Base-by-base conservation (phyloP, 2,113 vertebrate genomes). In the Tor tambroides region DNA sequence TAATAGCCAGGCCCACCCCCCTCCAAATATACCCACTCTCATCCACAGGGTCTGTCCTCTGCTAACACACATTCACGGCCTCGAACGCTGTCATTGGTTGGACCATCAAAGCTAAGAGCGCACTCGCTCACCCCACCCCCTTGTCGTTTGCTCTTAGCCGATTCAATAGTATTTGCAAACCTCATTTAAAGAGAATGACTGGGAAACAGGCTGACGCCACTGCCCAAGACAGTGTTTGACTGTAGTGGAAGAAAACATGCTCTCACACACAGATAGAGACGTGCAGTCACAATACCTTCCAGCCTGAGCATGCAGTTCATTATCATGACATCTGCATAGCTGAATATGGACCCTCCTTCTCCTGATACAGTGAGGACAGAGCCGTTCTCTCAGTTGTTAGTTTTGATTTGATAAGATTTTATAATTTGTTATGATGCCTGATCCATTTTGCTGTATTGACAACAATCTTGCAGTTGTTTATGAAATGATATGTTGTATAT, bases 1-100 rank as follows among this genome's bases (percentile, higher is more conserved):
- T 94, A 93, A 91, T 85, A 91, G 86, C 86, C 76, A 74, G 84
- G 75, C 85, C 89, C 86, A 46, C 86, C 83, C 78, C 81, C 84
- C 63, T 63, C 71, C 80, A 69, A 59, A 87, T 35, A 83, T 28
- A 84, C 85, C 56, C 49, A 56, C 41, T 61, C 43, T 49, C 89
- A 23, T 89, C 90, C 86, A 91, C 88, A 87, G 71, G 65, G 59
- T 61, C 28, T 54, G 61, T 80, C 75, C 80, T 80, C 74, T 84
- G 83, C 88, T 87, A 71, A 84, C 83, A 90, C 81, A 85, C 59
- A 85, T 88, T 79, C 82, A 85, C 77, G 11, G n/a, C 87, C 89
- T 87, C 80, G 69, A 81, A 28, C 46, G 19, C 87, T 86, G 69
- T 90, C 86, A 89, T 67, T 83, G 84, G 80, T 82, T 78, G 78